A percentile compares a stretch with the other conserved stretches of the same genome.
Conservation (phyloP, 2,888 invertebrate genomes). For the Scelioninae gen. 1 region DNA sequence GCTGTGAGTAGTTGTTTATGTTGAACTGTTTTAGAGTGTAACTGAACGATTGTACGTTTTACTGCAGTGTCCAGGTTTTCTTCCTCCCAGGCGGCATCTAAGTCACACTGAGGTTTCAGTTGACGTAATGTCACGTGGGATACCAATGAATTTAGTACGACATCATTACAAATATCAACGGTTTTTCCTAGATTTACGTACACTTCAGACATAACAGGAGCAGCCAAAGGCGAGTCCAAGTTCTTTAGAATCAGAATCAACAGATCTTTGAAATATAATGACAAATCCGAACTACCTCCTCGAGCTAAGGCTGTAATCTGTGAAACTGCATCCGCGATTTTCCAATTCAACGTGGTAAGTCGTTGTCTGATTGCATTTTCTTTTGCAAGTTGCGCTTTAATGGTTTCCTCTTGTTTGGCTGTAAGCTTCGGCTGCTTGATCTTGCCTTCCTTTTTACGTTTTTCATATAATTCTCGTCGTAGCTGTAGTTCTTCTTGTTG, state of each 20-base stretch:
- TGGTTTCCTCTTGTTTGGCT: slow-evolving; percentile 96
- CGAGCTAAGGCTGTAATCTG: slow-evolving; percentile 85
- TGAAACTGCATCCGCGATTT: slow-evolving; percentile 83
- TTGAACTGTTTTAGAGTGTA: slow-evolving; percentile 86
- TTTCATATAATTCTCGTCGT: slow-evolving; percentile 96
- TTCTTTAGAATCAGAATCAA: slow-evolving; percentile 87
- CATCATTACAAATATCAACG: slow-evolving; percentile 85
- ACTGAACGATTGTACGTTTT: slow-evolving; percentile 87
- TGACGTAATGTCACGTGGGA: slow-evolving; percentile 90
- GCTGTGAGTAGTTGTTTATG: slow-evolving; percentile 86
- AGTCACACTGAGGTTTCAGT: slow-evolving; percentile 91
- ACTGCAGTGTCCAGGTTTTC: slow-evolving; percentile 88
- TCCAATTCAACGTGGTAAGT: slow-evolving; percentile 85
- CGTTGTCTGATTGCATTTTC: slow-evolving; percentile 91
- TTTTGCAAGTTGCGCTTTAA: slow-evolving; percentile 93
- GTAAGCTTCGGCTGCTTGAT: slow-evolving; percentile 89
- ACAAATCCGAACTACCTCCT: slow-evolving; percentile 85
- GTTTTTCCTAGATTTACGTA: slow-evolving; percentile 87
- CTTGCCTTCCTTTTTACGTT: slow-evolving; percentile 92
- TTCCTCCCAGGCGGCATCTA: slow-evolving; percentile 91
- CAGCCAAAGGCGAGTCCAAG: slow-evolving; percentile 91
- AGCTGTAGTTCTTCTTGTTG: slow-evolving; percentile 97
- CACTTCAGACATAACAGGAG: slow-evolving; percentile 87
- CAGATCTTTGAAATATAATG: slow-evolving; percentile 86
- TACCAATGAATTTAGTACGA: slow-evolving; percentile 86